Conservation (phyloP, 2,113 vertebrate species). For the Helogale parvula region DNA sequence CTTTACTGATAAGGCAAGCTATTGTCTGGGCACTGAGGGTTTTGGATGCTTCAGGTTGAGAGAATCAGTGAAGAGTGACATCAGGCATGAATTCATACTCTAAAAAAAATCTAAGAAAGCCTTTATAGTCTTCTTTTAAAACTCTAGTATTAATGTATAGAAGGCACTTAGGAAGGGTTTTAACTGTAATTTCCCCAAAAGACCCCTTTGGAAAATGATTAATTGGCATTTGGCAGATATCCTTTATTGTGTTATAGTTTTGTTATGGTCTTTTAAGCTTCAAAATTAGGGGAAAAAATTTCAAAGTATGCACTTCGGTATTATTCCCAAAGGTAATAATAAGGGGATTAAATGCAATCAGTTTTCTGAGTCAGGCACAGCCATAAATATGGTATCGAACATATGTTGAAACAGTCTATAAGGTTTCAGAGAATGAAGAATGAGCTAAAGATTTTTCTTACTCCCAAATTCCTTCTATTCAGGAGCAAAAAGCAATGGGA, state of each 20-base stretch:
- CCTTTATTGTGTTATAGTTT: slow-evolving; percentile 46
- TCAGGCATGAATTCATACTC: slow-evolving; percentile 17
- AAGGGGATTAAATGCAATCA: slow-evolving; percentile 62
- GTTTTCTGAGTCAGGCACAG: slow-evolving; percentile 54
- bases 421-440: slow-evolving; percentile 59
- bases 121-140: not conserved
- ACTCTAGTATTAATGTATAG: slow-evolving; percentile 42
- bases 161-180: slow-evolving; percentile 48
- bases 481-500: not conserved
- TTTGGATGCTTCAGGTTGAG: not conserved
- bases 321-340: slow-evolving; percentile 61
- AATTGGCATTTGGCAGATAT: slow-evolving; percentile 55
- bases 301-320: slow-evolving; percentile 40
- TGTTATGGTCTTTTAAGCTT: slow-evolving; percentile 51
- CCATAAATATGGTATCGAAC: slow-evolving; percentile 57
- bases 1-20: not conserved
- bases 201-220: slow-evolving; percentile 52
- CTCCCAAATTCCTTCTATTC: not conserved
- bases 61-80: not conserved
- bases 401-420: slow-evolving; percentile 41
- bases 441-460: slow-evolving; percentile 17
- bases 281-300: slow-evolving; percentile 22
- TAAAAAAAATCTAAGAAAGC: not conserved
- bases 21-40: not conserved
- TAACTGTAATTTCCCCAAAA: slow-evolving; percentile 42